These are phyloP conservation scores for Orbicella faveolata DNA, from an alignment of 64 coral and sea anemone genomes.

Conservation along the genomic window DNA sequence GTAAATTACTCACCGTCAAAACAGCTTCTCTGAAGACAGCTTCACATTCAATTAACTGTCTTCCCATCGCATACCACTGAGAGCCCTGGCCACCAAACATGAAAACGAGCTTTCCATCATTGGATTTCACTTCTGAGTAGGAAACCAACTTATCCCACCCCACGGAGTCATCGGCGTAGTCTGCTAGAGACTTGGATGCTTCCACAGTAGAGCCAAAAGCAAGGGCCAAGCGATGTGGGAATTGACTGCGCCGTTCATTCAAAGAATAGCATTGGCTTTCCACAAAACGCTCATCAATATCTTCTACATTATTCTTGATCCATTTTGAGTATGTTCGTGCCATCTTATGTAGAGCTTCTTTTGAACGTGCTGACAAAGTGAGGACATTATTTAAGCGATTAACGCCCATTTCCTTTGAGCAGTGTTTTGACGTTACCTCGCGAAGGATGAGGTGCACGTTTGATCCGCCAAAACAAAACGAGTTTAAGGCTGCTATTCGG, in stretches of 20 bases:
- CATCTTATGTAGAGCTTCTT: background rate
- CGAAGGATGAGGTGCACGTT: conserved; percentile 62
- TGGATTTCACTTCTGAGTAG: background rate
- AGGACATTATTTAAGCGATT: background rate
- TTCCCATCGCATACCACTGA: conserved; percentile 72
- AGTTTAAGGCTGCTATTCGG: conserved; percentile 56
- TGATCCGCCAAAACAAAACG: conserved; percentile 62
- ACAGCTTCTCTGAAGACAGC: conserved; percentile 53
- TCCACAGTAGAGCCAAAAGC: conserved; percentile 29
- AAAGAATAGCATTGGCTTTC: conserved; percentile 54
- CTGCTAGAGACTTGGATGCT: background rate
- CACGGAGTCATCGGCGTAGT: background rate
- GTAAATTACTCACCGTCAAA: conserved; percentile 19
- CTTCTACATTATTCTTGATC: background rate
- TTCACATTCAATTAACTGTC: conserved; percentile 56
- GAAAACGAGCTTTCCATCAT: conserved; percentile 28
- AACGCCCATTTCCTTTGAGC: background rate
- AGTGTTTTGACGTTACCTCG: conserved; percentile 15
- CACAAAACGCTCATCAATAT: background rate
- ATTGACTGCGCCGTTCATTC: conserved; percentile 33
- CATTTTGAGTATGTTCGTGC: conserved; percentile 3
- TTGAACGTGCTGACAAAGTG: background rate
- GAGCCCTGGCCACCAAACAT: conserved; percentile 81
- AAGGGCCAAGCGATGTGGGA: conserved; percentile 41
- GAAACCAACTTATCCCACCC: conserved; percentile 37